Evolutionary conservation across 2,113 vertebrate genomes (phyloP).

Genomic region (Chionis minor): DNA sequence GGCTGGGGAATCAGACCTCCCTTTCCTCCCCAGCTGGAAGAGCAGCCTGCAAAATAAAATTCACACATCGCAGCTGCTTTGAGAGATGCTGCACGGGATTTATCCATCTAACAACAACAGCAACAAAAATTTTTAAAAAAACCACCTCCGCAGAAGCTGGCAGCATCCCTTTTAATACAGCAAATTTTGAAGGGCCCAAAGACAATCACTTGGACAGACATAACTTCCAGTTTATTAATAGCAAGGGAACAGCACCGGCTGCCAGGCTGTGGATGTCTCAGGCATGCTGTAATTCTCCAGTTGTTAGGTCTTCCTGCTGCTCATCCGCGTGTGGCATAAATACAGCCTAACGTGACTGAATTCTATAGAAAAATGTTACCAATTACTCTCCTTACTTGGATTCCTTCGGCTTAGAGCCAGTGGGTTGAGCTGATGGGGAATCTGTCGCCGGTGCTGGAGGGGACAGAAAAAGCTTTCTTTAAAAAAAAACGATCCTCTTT

Average conservation of each 20-base stretch:
- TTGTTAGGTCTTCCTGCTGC: not conserved
- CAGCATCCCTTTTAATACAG: not conserved
- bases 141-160: not conserved
- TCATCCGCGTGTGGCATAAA: not conserved
- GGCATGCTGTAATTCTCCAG: conserved; percentile 16
- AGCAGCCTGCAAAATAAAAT: conserved; percentile 28
- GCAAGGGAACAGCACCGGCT: not conserved
- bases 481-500: not conserved
- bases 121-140: not conserved
- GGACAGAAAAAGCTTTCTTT: conserved; percentile 16
- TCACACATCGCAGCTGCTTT: not conserved
- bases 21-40: not conserved
- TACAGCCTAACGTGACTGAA: not conserved
- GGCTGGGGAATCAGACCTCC: not conserved
- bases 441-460: not conserved
- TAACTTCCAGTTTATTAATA: conserved; percentile 28
- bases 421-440: not conserved
- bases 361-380: conserved; percentile 37
- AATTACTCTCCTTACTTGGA: conserved; percentile 37
- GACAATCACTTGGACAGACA: not conserved
- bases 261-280: not conserved
- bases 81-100: not conserved
- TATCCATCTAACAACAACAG: not conserved
- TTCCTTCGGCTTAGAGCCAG: not conserved
- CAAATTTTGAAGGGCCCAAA: not conserved